These are phyloP conservation scores for Hydropsyche tenuis DNA, from an alignment of 1,140 invertebrate species.

Conservation along the genomic window DNA sequence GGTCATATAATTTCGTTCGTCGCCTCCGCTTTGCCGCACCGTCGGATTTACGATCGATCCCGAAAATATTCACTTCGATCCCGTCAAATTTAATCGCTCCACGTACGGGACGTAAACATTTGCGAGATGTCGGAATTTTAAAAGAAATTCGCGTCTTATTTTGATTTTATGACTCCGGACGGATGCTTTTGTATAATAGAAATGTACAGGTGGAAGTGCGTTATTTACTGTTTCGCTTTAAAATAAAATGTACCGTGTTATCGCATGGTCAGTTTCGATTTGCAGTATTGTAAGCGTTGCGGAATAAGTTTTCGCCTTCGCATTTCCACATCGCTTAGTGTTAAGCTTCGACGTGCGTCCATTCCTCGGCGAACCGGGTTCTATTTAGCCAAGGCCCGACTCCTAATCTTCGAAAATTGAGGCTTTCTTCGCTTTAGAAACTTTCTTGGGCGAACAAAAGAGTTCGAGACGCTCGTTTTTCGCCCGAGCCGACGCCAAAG, in stretches of 20 bases:
- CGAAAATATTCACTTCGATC: conserved; percentile 23
- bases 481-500: not conserved
- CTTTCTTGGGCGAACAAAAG: conserved; percentile 14
- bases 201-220: too few relatives aligned
- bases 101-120: not conserved
- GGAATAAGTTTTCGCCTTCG: conserved; percentile 14
- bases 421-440: conserved; percentile 35
- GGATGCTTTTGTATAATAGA: not conserved
- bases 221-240: too few relatives aligned
- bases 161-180: too few relatives aligned
- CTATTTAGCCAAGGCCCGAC: conserved; percentile 7
- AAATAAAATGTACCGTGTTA: too few relatives aligned
- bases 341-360: conserved; percentile 13
- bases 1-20: conserved; percentile 43
- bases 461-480: conserved; percentile 17
- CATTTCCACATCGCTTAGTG: conserved; percentile 41
- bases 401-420: conserved; percentile 45
- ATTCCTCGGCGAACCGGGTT: conserved; percentile 14
- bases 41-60: conserved; percentile 28
- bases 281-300: not conserved
- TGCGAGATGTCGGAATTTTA: too few relatives aligned
- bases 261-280: not conserved
- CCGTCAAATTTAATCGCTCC: not conserved
- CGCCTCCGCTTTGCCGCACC: conserved; percentile 23
- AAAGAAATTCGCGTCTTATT: too few relatives aligned